Evolutionary conservation across 2,797 vertebrate genomes (phyloP).

Genomic region (Muscicapa comitata): DNA sequence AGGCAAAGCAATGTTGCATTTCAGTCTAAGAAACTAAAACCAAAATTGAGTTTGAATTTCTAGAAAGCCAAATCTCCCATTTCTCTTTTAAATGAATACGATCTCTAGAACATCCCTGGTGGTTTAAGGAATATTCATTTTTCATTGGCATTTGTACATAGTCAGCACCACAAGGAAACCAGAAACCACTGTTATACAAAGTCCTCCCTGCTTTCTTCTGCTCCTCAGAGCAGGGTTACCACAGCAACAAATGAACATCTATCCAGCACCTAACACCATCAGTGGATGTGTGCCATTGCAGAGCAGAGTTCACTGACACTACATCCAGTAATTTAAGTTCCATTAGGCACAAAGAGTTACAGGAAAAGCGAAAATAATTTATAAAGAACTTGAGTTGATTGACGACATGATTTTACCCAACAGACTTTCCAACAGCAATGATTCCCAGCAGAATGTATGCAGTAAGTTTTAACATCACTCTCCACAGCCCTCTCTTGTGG

Average conservation of each 20-base stretch:
- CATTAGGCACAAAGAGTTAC: conserved; percentile 34
- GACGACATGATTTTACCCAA: background rate
- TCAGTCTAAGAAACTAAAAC: background rate
- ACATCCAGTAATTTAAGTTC: conserved; percentile 29
- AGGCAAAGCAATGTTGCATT: background rate
- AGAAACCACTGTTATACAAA: background rate
- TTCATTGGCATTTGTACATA: background rate
- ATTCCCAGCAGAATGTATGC: background rate
- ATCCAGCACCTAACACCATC: conserved; percentile 12
- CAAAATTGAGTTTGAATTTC: background rate
- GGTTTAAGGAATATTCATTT: background rate
- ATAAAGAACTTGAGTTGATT: conserved; percentile 10
- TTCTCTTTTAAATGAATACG: background rate
- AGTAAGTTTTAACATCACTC: conserved; percentile 10
- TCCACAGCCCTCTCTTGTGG: background rate
- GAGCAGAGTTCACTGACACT: background rate
- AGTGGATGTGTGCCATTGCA: background rate
- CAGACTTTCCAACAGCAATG: conserved; percentile 37
- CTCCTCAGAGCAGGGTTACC: conserved; percentile 33
- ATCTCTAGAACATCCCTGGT: background rate
- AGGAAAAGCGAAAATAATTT: conserved; percentile 39
- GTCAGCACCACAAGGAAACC: background rate
- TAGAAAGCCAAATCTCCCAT: background rate
- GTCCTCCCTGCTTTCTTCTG: background rate
- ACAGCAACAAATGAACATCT: conserved; percentile 37